A percentile compares a stretch with the other conserved stretches of the same genome.
Evolutionary conservation across 2,113 vertebrate species (phyloP).

Genomic region (Tyrannus savana): DNA sequence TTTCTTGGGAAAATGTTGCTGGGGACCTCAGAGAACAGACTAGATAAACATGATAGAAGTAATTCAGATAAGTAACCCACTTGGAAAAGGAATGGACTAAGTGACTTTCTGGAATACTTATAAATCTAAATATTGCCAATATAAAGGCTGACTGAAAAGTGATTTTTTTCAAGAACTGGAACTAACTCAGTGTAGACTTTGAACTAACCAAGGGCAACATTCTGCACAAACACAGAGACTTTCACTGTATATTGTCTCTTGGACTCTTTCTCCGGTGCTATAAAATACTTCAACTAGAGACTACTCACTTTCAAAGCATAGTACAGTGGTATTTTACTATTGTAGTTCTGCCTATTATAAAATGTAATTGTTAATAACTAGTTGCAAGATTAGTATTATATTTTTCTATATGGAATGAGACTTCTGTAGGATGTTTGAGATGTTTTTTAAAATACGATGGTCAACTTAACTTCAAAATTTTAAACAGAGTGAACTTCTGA

Average conservation of each 20-base stretch:
- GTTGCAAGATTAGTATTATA: not conserved
- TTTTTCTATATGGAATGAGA: not conserved
- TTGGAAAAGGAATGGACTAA: not conserved
- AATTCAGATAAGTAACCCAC: not conserved
- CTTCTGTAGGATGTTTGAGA: not conserved
- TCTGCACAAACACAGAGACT: not conserved
- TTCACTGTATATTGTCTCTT: not conserved
- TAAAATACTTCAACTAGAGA: not conserved
- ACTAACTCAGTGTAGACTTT: not conserved
- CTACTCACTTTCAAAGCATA: not conserved
- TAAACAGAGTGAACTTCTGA: not conserved
- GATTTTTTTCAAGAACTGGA: not conserved
- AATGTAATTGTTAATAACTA: not conserved
- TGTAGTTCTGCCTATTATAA: not conserved
- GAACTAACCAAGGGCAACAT: not conserved
- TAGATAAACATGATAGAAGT: not conserved
- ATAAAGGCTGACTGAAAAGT: not conserved
- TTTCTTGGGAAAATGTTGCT: not conserved
- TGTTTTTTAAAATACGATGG: not conserved
- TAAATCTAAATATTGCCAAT: not conserved
- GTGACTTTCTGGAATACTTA: not conserved
- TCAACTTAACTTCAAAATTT: not conserved
- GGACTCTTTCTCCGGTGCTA: not conserved
- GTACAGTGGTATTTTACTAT: not conserved
- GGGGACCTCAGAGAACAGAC: not conserved